Conservation (phyloP, 1,140 invertebrate species). For the Bemisia tabaci region DNA sequence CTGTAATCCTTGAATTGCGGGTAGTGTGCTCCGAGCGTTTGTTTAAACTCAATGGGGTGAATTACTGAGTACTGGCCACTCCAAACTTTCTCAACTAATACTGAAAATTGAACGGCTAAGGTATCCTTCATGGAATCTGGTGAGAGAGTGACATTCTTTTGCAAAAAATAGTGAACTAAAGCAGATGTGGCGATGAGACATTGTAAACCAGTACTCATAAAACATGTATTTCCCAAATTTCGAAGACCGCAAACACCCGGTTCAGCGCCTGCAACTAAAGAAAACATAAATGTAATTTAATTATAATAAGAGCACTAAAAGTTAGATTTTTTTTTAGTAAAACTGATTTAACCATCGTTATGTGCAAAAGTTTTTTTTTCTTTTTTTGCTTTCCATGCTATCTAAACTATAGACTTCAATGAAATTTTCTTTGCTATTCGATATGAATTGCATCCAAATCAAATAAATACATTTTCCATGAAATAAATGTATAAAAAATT, state of each 20-base stretch:
- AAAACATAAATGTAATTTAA: conserved; percentile 4
- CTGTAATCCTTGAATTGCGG: conserved; percentile 48
- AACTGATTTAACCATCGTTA: too few species aligned
- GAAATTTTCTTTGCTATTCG: too few species aligned
- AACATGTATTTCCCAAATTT: conserved; percentile 56
- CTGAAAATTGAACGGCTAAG: conserved; percentile 40
- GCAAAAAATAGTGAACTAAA: conserved; percentile 40
- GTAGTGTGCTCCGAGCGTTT: conserved; percentile 43
- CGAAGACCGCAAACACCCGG: conserved; percentile 48
- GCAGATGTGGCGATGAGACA: conserved; percentile 41
- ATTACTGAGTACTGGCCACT: conserved; percentile 42
- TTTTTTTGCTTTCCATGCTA: too few species aligned
- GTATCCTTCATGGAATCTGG: conserved; percentile 28
- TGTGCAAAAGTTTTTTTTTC: too few species aligned
- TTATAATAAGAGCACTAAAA: too few species aligned
- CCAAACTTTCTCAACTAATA: conserved; percentile 46
- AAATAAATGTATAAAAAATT: too few species aligned
- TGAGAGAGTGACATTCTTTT: conserved; percentile 29
- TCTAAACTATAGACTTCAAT: too few species aligned
- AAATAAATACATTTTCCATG: too few species aligned
- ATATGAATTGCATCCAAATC: too few species aligned
- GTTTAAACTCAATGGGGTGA: conserved; percentile 45
- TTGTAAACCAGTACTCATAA: conserved; percentile 56
- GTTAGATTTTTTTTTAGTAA: too few species aligned
- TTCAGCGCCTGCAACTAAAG: conserved; percentile 17